phyloP scores from a whole-genome alignment of 2,888 invertebrate species.

The Smittia sp. region DNA sequence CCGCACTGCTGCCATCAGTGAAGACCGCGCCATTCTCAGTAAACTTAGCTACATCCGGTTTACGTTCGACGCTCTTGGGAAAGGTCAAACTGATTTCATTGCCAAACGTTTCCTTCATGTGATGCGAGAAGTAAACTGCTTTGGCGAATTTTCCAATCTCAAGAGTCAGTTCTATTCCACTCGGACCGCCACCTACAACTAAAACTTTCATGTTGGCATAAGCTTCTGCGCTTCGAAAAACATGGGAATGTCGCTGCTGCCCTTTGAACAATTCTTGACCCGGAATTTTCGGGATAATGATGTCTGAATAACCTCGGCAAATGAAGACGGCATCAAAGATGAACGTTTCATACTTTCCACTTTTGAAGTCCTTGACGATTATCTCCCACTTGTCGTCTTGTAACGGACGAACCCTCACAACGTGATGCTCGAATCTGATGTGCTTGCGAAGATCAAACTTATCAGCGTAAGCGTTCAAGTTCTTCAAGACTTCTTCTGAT shows the following conservation, averaged over 20 bases:
- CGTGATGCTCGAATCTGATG: conserved; percentile 51
- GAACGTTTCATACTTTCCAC: conserved; percentile 48
- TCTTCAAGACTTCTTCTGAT: conserved; percentile 67
- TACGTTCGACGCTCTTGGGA: conserved; percentile 48
- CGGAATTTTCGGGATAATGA: conserved; percentile 57
- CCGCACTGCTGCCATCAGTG: conserved; percentile 59
- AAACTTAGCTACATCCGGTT: conserved; percentile 58
- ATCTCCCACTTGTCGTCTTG: conserved; percentile 43
- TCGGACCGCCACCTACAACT: conserved; percentile 83
- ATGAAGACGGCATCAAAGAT: conserved; percentile 62
- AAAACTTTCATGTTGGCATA: conserved; percentile 66
- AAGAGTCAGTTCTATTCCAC: conserved; percentile 74
- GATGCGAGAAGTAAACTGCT: conserved; percentile 66
- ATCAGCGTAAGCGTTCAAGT: conserved; percentile 66
- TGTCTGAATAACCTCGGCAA: conserved; percentile 65
- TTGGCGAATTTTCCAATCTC: conserved; percentile 65
- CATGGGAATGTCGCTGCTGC: conserved; percentile 60
- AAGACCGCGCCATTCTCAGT: conserved; percentile 58
- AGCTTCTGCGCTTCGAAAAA: conserved; percentile 60
- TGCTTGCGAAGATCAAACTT: conserved; percentile 61
- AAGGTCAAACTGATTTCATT: conserved; percentile 51
- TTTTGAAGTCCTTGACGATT: conserved; percentile 49
- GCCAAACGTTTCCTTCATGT: conserved; percentile 58
- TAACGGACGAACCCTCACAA: conserved; percentile 35
- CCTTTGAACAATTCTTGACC: conserved; percentile 50